phyloP scores from a whole-genome alignment of 2,113 vertebrate species.

The Vombatus ursinus region DNA sequence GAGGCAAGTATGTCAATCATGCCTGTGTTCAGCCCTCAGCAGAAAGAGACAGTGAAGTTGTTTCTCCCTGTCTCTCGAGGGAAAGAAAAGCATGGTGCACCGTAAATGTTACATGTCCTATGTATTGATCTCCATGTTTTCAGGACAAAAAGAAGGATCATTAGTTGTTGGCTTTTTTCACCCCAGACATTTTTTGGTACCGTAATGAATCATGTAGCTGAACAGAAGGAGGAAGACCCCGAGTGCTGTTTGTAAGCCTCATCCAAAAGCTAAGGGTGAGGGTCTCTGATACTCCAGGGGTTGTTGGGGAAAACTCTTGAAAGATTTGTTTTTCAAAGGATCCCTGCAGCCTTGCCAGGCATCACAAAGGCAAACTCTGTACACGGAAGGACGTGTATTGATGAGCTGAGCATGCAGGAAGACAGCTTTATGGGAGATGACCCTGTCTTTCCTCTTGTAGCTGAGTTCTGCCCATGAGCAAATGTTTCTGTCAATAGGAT shows the following conservation, averaged over 20 bases:
- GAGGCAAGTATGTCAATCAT: neutral
- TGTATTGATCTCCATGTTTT: constrained; percentile 60
- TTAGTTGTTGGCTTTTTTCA: constrained; percentile 62
- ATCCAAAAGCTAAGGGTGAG: constrained; percentile 57
- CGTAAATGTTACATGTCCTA: constrained; percentile 59
- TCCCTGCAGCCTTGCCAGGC: neutral
- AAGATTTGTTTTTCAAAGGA: constrained; percentile 55
- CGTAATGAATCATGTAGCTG: constrained; percentile 54
- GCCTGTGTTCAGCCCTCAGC: neutral
- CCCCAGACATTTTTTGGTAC: constrained; percentile 54
- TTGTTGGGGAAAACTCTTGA: constrained; percentile 39
- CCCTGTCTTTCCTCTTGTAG: constrained; percentile 25
- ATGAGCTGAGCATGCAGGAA: neutral
- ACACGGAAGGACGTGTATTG: constrained; percentile 15
- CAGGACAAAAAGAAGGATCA: constrained; percentile 60
- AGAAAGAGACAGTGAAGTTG: constrained; percentile 40
- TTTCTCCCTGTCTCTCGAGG: neutral
- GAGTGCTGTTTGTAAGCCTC: constrained; percentile 50
- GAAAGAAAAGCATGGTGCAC: neutral
- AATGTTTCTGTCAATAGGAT: constrained; percentile 14
- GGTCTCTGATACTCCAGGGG: constrained; percentile 56
- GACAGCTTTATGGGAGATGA: constrained; percentile 39
- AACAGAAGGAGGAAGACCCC: constrained; percentile 9
- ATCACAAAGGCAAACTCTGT: constrained; percentile 14
- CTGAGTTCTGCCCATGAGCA: constrained; percentile 28